Conservation (phyloP, 2,113 vertebrate genomes). For the Poeciliopsis retropinna region DNA sequence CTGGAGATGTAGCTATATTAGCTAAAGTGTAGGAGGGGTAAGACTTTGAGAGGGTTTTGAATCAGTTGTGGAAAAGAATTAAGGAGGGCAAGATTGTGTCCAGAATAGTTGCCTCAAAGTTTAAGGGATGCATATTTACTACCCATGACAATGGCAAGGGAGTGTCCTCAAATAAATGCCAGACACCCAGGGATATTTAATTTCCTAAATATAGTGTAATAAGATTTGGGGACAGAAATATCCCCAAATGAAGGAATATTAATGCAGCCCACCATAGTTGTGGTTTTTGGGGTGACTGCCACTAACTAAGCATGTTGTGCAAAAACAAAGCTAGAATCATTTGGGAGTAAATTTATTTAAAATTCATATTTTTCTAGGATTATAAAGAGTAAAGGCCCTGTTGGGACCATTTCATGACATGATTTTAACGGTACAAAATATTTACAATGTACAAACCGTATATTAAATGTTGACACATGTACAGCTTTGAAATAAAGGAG, state of each 20-base stretch:
- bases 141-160: neutral
- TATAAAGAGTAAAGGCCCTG: constrained; percentile 43
- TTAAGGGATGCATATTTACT: neutral
- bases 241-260: neutral
- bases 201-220: neutral
- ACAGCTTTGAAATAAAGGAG: constrained; percentile 68
- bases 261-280: neutral
- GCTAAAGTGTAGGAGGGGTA: too few species aligned
- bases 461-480: constrained; percentile 75
- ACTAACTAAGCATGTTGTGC: neutral
- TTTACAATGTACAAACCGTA: constrained; percentile 77
- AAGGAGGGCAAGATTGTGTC: too few species aligned
- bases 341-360: constrained; percentile 59
- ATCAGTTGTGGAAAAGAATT: neutral
- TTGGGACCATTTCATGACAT: constrained; percentile 55
- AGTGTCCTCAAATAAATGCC: neutral
- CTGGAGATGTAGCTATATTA: too few species aligned
- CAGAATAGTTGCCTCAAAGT: too few species aligned
- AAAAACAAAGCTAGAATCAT: neutral
- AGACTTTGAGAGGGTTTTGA: neutral
- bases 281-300: neutral
- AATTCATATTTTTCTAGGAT: constrained; percentile 50
- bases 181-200: neutral
- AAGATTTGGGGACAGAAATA: neutral
- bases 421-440: constrained; percentile 79